Percentiles rank a stretch among this genome's conserved stretches.
These are phyloP conservation scores for Platyura marginata DNA, from an alignment of 1,140 invertebrate species.

Conservation along the genomic window DNA sequence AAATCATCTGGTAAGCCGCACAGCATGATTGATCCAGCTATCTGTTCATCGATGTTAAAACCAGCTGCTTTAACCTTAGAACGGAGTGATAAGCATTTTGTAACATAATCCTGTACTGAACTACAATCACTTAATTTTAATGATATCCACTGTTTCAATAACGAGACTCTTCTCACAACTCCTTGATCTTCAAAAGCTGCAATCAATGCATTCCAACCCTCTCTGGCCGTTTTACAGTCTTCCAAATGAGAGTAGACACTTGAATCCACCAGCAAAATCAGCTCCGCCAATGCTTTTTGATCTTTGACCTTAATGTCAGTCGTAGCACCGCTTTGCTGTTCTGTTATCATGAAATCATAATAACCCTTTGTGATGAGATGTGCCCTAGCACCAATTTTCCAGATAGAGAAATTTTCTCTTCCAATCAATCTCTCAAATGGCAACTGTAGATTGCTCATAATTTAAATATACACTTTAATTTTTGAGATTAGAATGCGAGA, in stretches of 20 bases:
- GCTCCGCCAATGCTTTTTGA: neutral
- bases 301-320: neutral
- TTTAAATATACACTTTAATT: too few relatives aligned
- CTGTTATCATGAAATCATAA: neutral
- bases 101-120: conserved; percentile 4
- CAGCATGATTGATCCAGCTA: conserved; percentile 2
- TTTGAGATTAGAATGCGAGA: too few relatives aligned
- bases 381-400: neutral
- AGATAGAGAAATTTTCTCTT: neutral
- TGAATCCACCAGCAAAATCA: neutral
- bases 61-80: conserved; percentile 1
- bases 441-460: neutral
- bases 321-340: neutral
- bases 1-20: too few relatives aligned
- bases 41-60: neutral
- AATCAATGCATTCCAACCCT: conserved; percentile 4
- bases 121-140: conserved; percentile 1
- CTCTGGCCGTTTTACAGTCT: conserved; percentile 3
- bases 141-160: neutral
- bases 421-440: neutral
- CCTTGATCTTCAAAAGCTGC: conserved; percentile 2
- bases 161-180: neutral
- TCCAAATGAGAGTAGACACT: conserved; percentile 2
- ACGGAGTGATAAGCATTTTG: neutral
- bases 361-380: neutral